A percentile compares a stretch with the other conserved stretches of the same genome.
Conservation (phyloP, 2,888 invertebrate species). For the Sipha maydis region DNA sequence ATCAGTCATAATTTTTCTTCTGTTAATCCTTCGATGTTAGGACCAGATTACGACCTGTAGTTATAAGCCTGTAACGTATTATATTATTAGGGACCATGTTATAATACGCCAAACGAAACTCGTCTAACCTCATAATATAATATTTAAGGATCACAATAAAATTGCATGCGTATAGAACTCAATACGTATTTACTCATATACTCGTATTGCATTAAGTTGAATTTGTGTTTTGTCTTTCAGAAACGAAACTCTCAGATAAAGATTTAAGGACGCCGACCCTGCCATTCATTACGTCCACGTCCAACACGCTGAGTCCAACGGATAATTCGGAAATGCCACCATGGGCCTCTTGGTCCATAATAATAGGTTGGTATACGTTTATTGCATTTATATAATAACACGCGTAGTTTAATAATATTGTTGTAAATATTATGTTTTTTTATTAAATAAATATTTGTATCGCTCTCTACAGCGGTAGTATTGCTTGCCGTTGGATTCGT, state of each 20-base stretch:
- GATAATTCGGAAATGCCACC: conserved; percentile 77
- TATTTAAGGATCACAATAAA: too few relatives aligned
- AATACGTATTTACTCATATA: background rate
- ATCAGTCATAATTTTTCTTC: too few relatives aligned
- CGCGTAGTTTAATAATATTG: background rate
- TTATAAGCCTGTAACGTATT: too few relatives aligned
- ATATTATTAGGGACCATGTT: too few relatives aligned
- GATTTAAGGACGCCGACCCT: conserved; percentile 22
- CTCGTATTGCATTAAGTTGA: background rate
- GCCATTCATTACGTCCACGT: conserved; percentile 66
- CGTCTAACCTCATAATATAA: too few relatives aligned
- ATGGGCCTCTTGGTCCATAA: conserved; percentile 86
- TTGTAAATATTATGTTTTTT: background rate
- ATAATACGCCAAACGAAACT: too few relatives aligned
- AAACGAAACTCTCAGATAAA: conserved; percentile 31
- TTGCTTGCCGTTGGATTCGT: conserved; percentile 85
- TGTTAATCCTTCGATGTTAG: too few relatives aligned
- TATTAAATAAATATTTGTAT: background rate
- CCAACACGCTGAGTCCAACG: conserved; percentile 75
- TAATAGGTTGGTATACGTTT: conserved; percentile 73
- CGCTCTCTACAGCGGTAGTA: conserved; percentile 73
- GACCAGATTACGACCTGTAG: too few relatives aligned
- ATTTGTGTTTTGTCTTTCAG: conserved; percentile 3
- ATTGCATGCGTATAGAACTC: too few relatives aligned
- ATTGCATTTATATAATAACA: background rate